Evolutionary conservation across 2,888 invertebrate genomes (phyloP).

Genomic region (Rotaria socialis): DNA sequence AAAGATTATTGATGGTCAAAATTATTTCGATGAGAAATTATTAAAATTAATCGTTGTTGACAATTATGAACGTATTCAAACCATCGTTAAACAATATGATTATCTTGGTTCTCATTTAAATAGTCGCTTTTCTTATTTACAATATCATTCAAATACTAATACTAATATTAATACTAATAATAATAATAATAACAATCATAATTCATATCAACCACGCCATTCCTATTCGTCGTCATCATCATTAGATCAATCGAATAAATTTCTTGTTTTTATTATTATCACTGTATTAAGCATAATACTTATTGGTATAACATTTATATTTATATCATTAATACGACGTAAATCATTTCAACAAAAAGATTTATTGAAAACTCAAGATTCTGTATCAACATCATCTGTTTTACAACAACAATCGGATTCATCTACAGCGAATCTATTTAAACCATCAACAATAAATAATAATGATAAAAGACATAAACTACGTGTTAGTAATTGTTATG

Average conservation of each 20-base stretch:
- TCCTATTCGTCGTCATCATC: background rate
- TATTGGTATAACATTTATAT: constrained; percentile 19
- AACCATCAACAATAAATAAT: no score
- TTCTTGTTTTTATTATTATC: no score
- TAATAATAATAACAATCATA: background rate
- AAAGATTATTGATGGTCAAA: background rate
- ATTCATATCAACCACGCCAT: background rate
- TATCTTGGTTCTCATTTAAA: constrained; percentile 17
- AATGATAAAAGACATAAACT: background rate
- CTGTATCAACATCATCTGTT: background rate
- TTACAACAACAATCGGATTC: background rate
- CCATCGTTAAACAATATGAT: background rate
- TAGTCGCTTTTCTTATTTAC: background rate
- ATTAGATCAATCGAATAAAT: background rate
- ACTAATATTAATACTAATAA: background rate
- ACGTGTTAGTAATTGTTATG: background rate
- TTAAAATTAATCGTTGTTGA: constrained; percentile 9
- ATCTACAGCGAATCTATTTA: background rate
- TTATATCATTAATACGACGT: background rate
- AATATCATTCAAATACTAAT: background rate
- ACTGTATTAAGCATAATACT: background rate
- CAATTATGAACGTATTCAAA: background rate
- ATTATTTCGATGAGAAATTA: constrained; percentile 13
- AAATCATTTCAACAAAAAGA: background rate
- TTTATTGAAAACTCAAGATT: background rate